Evolutionary conservation across 2,113 vertebrate species (phyloP), one percentile per base, ranked within the genome.

Genomic region (Ardeotis arabs): DNA sequence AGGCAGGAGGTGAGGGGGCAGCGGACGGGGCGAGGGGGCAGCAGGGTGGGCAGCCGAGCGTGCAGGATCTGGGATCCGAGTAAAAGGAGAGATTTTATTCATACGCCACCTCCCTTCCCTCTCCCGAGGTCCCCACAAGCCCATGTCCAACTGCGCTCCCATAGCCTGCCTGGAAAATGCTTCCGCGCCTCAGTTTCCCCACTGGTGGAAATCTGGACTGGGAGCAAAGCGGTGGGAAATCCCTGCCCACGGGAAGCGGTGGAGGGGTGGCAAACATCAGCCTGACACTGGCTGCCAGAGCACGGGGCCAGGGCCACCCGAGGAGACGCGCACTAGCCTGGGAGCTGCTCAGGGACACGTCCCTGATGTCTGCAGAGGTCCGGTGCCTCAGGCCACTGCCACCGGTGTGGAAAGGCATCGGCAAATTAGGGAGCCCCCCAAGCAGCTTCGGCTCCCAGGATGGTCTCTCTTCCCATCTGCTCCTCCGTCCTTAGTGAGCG

Each of bases 301-400:
- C 21, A 14, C 1, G 4, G n/a, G 23, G 13, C 28, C 63, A 37
- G 29, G 39, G 35, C 23, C 63, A 45, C 20, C 50, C 3, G 3
- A 21, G 60, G 53, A 49, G 37, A 53, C 28, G 31, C 3, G 4
- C 37, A 9, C 8, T 50, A 31, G 39, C 21, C 73, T 22, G 22
- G 49, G 29, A 24, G 12, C 44, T 23, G 23, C 33, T 5, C 1
- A 0, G 66, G 52, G 41, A 55, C 82, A 19, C 0, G 16, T n/a
- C 15, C 27, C n/a, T 3, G 1, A 7, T 7, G 24, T 15, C 39
- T 4, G 0, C 55, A 17, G 72, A 10, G 14, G 4, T 23, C 39
- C 2, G 2, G 49, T 2, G 3, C 23, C 49, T 19, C 25, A 15
- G 35, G 44, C 12, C 60, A 25, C 16, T 2, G 1, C 31, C 22